Evolutionary conservation across 2,797 vertebrate genomes (phyloP), one percentile per base, ranked within the genome.

Genomic region (Delichon dasypus): DNA sequence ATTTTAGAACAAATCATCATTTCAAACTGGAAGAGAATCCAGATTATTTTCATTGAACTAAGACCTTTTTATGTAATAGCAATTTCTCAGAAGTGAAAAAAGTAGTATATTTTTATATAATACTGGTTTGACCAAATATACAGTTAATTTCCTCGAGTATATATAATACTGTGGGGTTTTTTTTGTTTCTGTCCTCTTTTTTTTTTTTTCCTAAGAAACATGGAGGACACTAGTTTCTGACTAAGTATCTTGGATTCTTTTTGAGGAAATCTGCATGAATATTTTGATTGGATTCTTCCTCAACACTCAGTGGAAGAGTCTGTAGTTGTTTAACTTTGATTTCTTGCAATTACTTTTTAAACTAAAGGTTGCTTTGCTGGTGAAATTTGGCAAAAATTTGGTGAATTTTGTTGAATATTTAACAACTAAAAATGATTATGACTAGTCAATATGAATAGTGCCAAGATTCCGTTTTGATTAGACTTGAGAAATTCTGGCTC

Each of bases 101-200:
- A 40, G 4, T 47, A n/a, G 2, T 34, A n/a, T 29, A 10, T 36
- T 53, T 50, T 14, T 32, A 20, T 32, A 25, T n/a, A 61, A 54
- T 44, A 53, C 3, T 40, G 1, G 3, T 60, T 78, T 85, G 16
- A 65, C 2, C 3, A 29, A 74, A 75, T 20, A 47, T 11, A 42
- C 3, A 29, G 11, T 21, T 82, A 51, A 74, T 61, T 78, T 84
- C 22, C 10, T 36, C 21, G 86, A 79, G 10, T 10, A 74, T 11
- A 36, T 40, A 40, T 81, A 13, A 13, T 34, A 29, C 8, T 3
- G 14, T 6, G 13, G 1, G 2, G 0, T 0, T 27, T 5, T 16
- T 40, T 38, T 55, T 18, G 9, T 38, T 45, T 15, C 3, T 10
- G 25, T 42, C 3, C 5, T n/a, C 30, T 61, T 61, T 13, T 5